A percentile compares a stretch with the other conserved stretches of the same genome.
phyloP scores from a whole-genome alignment of 2,113 vertebrate genomes.

The Oreocharis arfaki region DNA sequence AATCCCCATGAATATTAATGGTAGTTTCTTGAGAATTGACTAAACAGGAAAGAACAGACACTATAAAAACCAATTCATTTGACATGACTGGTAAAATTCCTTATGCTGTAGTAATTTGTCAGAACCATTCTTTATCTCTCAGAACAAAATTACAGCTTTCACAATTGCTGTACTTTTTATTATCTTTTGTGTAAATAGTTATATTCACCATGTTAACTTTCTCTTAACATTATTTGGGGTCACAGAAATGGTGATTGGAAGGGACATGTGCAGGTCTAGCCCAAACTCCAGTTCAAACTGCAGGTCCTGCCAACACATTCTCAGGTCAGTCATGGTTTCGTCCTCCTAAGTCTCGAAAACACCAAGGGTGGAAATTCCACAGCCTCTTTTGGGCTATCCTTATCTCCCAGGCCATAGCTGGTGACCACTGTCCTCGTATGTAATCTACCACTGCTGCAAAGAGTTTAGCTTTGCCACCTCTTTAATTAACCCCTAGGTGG shows the following conservation, averaged over 20 bases:
- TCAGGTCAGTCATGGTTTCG: background rate
- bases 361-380: background rate
- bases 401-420: background rate
- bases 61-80: background rate
- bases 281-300: background rate
- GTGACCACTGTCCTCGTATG: background rate
- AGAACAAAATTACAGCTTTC: background rate
- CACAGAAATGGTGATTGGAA: background rate
- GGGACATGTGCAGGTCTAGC: background rate
- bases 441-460: background rate
- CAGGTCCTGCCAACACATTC: background rate
- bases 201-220: background rate
- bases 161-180: background rate
- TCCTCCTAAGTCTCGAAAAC: background rate
- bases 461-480: background rate
- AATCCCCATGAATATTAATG: background rate
- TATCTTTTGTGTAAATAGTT: background rate
- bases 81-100: background rate
- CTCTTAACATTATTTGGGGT: background rate
- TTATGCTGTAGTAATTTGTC: background rate
- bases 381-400: background rate
- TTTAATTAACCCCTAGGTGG: background rate
- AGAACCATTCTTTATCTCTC: background rate
- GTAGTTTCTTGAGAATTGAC: background rate
- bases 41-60: background rate